A percentile compares a stretch with the other conserved stretches of the same genome.
These are phyloP conservation scores for Atherinosoma microstoma DNA, from an alignment of 2,797 vertebrate genomes.

Conservation along the genomic window DNA sequence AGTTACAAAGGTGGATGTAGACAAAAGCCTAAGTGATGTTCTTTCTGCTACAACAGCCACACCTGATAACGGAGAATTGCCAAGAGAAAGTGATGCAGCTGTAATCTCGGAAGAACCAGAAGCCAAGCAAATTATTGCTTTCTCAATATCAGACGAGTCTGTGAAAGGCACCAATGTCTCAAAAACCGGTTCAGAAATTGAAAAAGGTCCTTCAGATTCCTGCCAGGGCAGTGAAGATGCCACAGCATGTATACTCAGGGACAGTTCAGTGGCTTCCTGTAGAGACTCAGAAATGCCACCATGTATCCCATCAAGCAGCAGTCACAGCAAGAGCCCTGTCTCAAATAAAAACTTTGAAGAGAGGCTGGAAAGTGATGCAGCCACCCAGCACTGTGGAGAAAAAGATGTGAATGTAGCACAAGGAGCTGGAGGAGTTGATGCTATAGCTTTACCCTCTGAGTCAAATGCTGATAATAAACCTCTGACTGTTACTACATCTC, in stretches of 20 bases:
- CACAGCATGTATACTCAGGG: neutral
- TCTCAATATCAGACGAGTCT: neutral
- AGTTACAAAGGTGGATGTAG: slow-evolving; percentile 37
- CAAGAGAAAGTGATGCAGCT: slow-evolving; percentile 4
- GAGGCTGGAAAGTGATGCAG: slow-evolving; percentile 16
- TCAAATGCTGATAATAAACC: neutral
- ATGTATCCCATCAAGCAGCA: neutral
- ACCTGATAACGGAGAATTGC: slow-evolving; percentile 12
- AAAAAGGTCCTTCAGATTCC: slow-evolving; percentile 10
- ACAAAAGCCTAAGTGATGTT: slow-evolving; percentile 14
- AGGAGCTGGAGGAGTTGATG: neutral
- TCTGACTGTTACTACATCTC: neutral
- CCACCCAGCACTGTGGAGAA: neutral
- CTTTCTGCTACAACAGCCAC: slow-evolving; percentile 7
- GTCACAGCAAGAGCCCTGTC: neutral
- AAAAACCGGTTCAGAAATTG: slow-evolving; percentile 21
- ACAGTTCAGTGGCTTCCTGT: neutral
- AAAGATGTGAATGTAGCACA: slow-evolving; percentile 17
- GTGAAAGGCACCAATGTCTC: neutral
- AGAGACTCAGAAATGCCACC: slow-evolving; percentile 15
- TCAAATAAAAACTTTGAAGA: slow-evolving; percentile 11
- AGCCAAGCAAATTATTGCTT: slow-evolving; percentile 15
- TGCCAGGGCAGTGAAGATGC: neutral
- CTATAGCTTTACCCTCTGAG: neutral
- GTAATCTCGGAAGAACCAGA: slow-evolving; percentile 5